phyloP scores from a whole-genome alignment of 1,140 invertebrate species.

The Ptiloglossa arizonensis region DNA sequence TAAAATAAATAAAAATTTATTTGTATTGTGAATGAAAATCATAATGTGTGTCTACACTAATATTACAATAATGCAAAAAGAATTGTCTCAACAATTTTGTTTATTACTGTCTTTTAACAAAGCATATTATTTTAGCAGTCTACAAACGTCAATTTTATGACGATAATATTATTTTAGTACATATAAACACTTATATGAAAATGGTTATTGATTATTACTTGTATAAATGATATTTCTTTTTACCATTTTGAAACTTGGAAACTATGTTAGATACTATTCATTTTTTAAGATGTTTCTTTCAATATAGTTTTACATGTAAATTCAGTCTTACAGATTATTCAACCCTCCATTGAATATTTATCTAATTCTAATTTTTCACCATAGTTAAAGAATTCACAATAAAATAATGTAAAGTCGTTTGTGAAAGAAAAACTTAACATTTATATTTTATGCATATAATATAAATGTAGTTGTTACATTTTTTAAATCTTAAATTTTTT shows the following conservation, averaged over 20 bases:
- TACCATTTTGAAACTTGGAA: not conserved
- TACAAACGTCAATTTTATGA: constrained; percentile 6
- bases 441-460: not conserved
- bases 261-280: not conserved
- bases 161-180: constrained; percentile 5
- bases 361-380: constrained; percentile 1
- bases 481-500: not conserved
- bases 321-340: constrained; percentile 39
- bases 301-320: constrained; percentile 9
- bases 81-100: constrained; percentile 6
- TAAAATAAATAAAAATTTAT: not conserved
- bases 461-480: constrained; percentile 15
- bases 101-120: not conserved
- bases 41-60: too few species aligned
- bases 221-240: not conserved
- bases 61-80: not conserved
- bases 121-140: constrained; percentile 3
- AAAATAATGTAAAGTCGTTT: not conserved
- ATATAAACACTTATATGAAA: not conserved
- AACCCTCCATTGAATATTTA: constrained; percentile 16
- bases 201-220: constrained; percentile 6
- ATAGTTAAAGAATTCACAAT: not conserved
- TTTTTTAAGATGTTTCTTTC: not conserved
- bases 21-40: not conserved
- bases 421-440: not conserved